phyloP scores from a whole-genome alignment of 2,113 vertebrate genomes.

The Anguilla japonica region DNA sequence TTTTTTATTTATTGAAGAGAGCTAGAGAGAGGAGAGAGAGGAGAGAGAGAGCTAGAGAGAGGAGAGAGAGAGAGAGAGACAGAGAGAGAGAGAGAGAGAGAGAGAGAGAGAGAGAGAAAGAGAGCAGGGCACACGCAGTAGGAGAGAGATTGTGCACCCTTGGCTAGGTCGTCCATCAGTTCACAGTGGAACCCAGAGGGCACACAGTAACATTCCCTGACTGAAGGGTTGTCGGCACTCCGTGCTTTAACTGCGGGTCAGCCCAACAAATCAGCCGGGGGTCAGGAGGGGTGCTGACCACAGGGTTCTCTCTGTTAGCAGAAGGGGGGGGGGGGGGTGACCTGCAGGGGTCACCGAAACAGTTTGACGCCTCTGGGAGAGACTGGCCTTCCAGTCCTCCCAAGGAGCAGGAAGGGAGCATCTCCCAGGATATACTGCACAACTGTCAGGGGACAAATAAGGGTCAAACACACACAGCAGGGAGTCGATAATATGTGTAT shows the following conservation, averaged over 20 bases:
- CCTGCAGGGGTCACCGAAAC: neutral
- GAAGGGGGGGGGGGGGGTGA: neutral
- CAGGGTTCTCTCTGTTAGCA: neutral
- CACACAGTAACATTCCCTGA: conserved; percentile 8
- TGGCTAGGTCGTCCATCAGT: conserved; percentile 8
- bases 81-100: neutral
- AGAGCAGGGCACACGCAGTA: too few relatives aligned
- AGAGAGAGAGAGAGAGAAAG: neutral
- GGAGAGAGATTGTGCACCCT: neutral
- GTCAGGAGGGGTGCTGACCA: conserved; percentile 12
- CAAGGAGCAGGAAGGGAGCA: neutral
- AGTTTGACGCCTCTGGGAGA: neutral
- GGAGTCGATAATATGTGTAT: neutral
- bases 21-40: neutral
- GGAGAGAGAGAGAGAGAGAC: neutral
- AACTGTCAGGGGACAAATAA: neutral
- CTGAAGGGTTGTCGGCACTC: neutral
- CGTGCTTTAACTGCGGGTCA: neutral
- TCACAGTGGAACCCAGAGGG: neutral
- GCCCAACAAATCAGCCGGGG: conserved; percentile 6
- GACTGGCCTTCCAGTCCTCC: neutral
- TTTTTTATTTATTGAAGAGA: too few relatives aligned
- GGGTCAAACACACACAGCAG: neutral
- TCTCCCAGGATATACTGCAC: neutral
- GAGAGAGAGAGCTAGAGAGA: neutral